A percentile compares a stretch with the other conserved stretches of the same genome.
Evolutionary conservation across 2,113 vertebrate genomes (phyloP).

Genomic region (Gnathonemus echidnorhynchus): DNA sequence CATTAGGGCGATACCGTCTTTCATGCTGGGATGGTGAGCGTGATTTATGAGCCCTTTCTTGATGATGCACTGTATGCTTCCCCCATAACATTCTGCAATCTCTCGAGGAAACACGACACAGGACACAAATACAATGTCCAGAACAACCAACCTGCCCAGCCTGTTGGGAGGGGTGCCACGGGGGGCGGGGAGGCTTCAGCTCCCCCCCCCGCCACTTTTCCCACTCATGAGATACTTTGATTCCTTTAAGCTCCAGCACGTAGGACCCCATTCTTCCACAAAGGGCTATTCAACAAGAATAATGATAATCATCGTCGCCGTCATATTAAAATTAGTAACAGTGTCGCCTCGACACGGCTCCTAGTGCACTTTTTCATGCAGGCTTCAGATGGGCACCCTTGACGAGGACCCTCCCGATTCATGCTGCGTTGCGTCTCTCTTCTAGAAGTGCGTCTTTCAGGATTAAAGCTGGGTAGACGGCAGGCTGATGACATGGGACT

Average conservation of each 20-base stretch:
- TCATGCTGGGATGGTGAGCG: neutral
- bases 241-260: neutral
- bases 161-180: constrained; percentile 17
- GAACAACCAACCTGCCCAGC: constrained; percentile 23
- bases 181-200: constrained; percentile 20
- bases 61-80: constrained; percentile 31
- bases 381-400: neutral
- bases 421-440: neutral
- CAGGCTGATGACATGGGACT: neutral
- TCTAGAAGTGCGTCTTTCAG: neutral
- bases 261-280: neutral
- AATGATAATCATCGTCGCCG: neutral
- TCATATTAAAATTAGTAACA: neutral
- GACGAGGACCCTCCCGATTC: neutral
- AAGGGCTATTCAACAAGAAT: neutral
- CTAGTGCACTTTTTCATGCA: neutral
- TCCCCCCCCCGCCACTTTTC: neutral
- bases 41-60: constrained; percentile 38
- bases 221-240: neutral
- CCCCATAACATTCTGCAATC: constrained; percentile 37
- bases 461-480: neutral
- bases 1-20: neutral
- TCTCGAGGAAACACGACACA: constrained; percentile 38
- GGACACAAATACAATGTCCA: constrained; percentile 40
- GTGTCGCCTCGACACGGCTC: neutral